Evolutionary conservation across 2,797 vertebrate species (phyloP), one percentile per base, ranked within the genome.

Genomic region (Artibeus lituratus): DNA sequence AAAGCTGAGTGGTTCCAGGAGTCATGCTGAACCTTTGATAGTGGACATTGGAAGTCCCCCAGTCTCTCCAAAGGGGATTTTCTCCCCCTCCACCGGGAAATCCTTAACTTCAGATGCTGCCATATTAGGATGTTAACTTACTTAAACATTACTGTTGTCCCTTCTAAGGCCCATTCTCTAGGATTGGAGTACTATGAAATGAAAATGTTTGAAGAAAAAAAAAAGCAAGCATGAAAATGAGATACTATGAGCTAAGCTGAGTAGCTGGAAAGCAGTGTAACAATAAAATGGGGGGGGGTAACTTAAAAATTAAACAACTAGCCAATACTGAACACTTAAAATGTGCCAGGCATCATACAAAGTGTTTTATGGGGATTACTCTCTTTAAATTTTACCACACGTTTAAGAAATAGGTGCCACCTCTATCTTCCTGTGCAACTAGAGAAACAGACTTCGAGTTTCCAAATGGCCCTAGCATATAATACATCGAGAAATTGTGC

Each of bases 31-130:
- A 73, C 22, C 21, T 0, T 5, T 78, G 65, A 85, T 4, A 29
- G 26, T 3, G 11, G n/a, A 39, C 15, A 7, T 55, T 19, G 4
- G 44, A 62, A 49, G 21, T 32, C 80, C 14, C 67, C 14, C 26
- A 9, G 55, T 39, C 14, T 62, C 21, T 73, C 76, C 39, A n/a
- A 15, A n/a, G 76, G 2, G 15, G 37, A 6, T 2, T 6, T 37
- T 0, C 0, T 0, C 10, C 15, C 21, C 12, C n/a, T 47, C 18
- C 24, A 26, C 39, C 7, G 0, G 37, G 47, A 87, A 73, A 59
- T n/a, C 21, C 26, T 55, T 76, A 32, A 24, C 22, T 29, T 29
- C 39, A 73, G 42, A 80, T 8, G 37, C 19, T 73, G 39, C 69
- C 55, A 57, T 57, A 49, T 3, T 10, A 42, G 15, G 19, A 49